Base-by-base conservation (phyloP, 2,888 invertebrate genomes). In the Phlogophora meticulosa region DNA sequence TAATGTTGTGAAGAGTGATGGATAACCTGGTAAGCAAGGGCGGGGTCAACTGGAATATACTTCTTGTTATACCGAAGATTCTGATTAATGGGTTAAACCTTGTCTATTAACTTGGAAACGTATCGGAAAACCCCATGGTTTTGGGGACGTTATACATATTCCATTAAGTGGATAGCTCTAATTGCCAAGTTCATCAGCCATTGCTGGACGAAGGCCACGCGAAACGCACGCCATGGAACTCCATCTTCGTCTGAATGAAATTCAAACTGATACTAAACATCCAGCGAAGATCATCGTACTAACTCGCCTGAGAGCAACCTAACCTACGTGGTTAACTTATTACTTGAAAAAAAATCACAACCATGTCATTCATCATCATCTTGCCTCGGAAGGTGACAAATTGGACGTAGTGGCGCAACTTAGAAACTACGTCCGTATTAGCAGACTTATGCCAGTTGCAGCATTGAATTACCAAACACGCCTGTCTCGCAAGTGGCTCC, bases 401-500 rank as follows among this genome's bases (percentile, higher is more conserved):
- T 68, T 68, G 72, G 62, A 62, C 17, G 22, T 15, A 7, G 7
- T 68, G 62, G 42, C 36, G 63, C 43, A 72, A 72, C 43, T 38
- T 72, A 49, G 15, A 28, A 72, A 43, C 38, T 43, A 45, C 32
- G 49, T 38, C 73, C 24, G n/a, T 45, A 68, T 68, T 68, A 68
- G 51, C 73, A 17, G 43, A 45, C 32, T 62, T 62, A 62, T 68
- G 63, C 22, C 13, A 62, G 68, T 68, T 68, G 68, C 43, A 49
- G 40, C 63, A 72, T 72, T 10, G n/a, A 40, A 46, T 75, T 55
- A 56, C 51, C 22, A 75, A 73, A 71, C 64, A 36, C 10, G 20
- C 24, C 7, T 51, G 43, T 56, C 45, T 49, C 11, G 24, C 56
- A 28, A 42, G 15, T 42, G 28, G 40, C 34, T 66, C 34, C 22